Base-by-base conservation (phyloP, 2,888 invertebrate species). In the Drosophila rubida region DNA sequence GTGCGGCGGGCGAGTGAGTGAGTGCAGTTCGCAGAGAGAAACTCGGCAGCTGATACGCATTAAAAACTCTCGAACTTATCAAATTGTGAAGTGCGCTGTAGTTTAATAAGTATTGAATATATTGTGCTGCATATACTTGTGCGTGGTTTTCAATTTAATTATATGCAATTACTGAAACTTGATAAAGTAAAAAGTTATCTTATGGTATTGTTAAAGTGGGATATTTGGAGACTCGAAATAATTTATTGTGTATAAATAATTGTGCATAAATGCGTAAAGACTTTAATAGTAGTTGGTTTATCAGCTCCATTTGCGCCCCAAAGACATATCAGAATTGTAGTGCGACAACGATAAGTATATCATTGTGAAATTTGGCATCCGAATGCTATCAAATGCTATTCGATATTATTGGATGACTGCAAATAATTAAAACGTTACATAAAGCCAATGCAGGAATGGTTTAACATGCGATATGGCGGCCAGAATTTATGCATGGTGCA, bases 401-500 rank as follows among this genome's bases (percentile, higher is more conserved):
- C n/a, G 44, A 39, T 73, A 16, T 42, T 61, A 62, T 45, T 48
- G 44, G 27, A 41, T 30, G 35, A 13, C 37, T 27, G 63, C 42
- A 27, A 50, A 55, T 45, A 72, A 78, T 75, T 63, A 69, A 13
- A 44, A 44, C 9, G 9, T 13, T 19, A 41, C 41, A n/a, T 19
- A 41, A 49, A 22, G 11, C 6, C 23, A 25, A 14, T 25, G 8
- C 23, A 16, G 7, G 2, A 16, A 16, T 23, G 9, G 22, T 16
- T 30, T 51, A 53, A 14, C 37, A 50, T 49, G 57, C 49, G 41
- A 41, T 58, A 49, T 50, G 16, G 53, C 23, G 25, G 11, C 16
- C 39, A 45, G 32, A 55, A 55, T 66, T 50, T 30, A 77, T 64
- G 49, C 44, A 75, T 62, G 54, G 41, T 64, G 32, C 37, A 67